Evolutionary conservation across 2,888 invertebrate genomes (phyloP).

Genomic region (Graphium colonna): DNA sequence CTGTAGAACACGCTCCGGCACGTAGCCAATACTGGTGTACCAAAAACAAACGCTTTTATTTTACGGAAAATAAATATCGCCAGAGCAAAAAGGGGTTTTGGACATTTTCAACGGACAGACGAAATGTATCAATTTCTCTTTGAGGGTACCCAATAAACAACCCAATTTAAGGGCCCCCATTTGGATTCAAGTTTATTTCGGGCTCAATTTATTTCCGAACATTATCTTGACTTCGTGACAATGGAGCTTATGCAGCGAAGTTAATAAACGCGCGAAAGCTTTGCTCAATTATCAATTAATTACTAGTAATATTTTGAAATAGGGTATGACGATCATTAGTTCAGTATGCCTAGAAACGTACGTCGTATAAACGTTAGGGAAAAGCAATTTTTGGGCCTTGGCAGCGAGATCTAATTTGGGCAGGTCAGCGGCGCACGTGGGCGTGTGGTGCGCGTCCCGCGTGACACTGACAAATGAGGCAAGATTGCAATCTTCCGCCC

Average conservation of each 20-base stretch:
- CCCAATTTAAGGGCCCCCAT: neutral
- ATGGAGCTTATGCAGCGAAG: neutral
- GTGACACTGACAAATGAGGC: conserved; percentile 89
- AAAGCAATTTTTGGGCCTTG: neutral
- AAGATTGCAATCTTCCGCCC: conserved; percentile 86
- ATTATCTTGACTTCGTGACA: neutral
- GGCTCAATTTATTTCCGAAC: conserved; percentile 3
- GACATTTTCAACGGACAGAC: neutral
- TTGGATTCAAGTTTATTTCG: conserved; percentile 1
- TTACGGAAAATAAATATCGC: neutral
- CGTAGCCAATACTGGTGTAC: no score
- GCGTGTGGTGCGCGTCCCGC: conserved; percentile 55
- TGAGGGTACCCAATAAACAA: neutral
- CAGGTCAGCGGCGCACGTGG: conserved; percentile 62
- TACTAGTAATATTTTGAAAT: neutral
- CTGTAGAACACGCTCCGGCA: neutral
- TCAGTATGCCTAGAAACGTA: conserved; percentile 4
- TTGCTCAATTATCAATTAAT: neutral
- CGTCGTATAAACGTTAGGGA: neutral
- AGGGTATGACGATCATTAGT: no score
- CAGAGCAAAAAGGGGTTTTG: neutral
- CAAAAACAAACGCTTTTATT: neutral
- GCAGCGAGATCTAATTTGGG: conserved; percentile 57
- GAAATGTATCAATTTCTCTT: neutral
- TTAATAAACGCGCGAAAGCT: neutral